Base-by-base conservation (phyloP, 2,888 invertebrate genomes). In the Branchellion lobata region DNA sequence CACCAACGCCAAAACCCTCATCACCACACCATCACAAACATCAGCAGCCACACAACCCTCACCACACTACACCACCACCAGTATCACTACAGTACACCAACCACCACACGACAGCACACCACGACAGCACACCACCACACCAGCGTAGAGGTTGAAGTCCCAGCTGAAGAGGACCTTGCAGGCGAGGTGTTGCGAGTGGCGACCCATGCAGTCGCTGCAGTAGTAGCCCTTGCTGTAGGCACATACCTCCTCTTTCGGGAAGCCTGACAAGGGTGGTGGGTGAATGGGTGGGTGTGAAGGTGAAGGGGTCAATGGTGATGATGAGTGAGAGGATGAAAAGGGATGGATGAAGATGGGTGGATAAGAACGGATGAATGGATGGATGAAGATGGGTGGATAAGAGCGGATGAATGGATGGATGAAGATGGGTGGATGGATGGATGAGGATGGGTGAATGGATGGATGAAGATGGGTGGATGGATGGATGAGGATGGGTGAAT, bases 151-250 rank as follows among this genome's bases (percentile, higher is more conserved):
- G 53, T 85, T 84, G 83, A 95, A 94, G 87, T 97, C 96, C 96
- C 96, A 97, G 86, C 96, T 96, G 86, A 93, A 93, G 79, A 96
- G 91, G 53, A 97, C 92, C 84, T 93, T 90, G 0, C 96, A 92
- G 1, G 97, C 96, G 84, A 96, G 94, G 80, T 92, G 90, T 83
- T 92, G 91, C 76, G 91, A 91, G 83, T 93, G 93, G 73, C 91
- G 89, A 80, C 92, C 91, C 91, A 96, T 96, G 86, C 98, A 99
- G 81, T 91, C 92, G 72, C 91, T 90, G 87, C 98, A 99, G 88
- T 92, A 97, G 87, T 96, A 96, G 83, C 92, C 91, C 1, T 94
- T 95, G 83, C 94, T 93, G 86, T 93, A 95, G 34, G 91, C 91
- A 88, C 98, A 99, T 0, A 94, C 89, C 0, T 95, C 85, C 27